Percentiles rank a stretch among this genome's conserved stretches.
These are phyloP conservation scores for Polyommatus iphigenia DNA, from an alignment of 2,888 invertebrate species.

Conservation along the genomic window DNA sequence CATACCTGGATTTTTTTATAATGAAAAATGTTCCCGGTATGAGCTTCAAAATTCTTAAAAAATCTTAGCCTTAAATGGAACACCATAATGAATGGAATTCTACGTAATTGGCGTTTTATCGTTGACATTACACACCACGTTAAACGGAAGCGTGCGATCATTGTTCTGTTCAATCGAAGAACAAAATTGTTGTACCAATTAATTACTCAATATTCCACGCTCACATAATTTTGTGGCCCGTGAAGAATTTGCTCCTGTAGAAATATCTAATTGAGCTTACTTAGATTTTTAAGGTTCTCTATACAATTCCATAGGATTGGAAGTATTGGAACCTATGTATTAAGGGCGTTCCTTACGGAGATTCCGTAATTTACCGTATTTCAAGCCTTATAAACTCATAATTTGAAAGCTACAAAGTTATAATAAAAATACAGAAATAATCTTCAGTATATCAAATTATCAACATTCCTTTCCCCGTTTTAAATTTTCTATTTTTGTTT, in stretches of 20 bases:
- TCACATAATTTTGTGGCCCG: not conserved
- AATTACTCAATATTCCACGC: conserved; percentile 1
- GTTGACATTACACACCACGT: conserved; percentile 3
- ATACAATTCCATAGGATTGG: not conserved
- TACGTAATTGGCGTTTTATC: not conserved
- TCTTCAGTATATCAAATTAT: no score
- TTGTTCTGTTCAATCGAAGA: conserved; percentile 13
- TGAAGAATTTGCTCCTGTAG: not conserved
- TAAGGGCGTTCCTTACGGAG: no score
- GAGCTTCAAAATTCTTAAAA: not conserved
- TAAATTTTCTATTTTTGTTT: no score
- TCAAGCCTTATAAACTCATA: no score
- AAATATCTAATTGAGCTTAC: not conserved
- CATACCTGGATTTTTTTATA: no score
- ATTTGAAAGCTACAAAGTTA: no score
- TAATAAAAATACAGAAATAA: no score
- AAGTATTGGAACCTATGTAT: no score
- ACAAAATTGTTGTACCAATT: not conserved
- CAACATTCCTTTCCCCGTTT: no score
- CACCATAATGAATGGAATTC: not conserved
- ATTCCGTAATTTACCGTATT: no score
- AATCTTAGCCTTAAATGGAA: not conserved
- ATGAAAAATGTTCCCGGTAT: not conserved
- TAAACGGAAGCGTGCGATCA: conserved; percentile 11
- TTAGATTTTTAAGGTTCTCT: not conserved